Evolutionary conservation across 2,797 vertebrate genomes (phyloP).

Genomic region (Sus cebifrons): DNA sequence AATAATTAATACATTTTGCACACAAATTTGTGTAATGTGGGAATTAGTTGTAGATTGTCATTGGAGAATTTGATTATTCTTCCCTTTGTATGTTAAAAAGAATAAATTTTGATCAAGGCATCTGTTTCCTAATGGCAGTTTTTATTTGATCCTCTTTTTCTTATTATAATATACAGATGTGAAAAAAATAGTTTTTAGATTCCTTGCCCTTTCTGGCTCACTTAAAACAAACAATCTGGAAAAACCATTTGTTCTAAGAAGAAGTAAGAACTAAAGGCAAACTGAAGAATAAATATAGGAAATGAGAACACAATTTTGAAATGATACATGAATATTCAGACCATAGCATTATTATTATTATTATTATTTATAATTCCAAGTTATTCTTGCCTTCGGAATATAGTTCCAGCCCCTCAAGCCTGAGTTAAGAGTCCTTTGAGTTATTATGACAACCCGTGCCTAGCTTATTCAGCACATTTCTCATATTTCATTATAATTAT

Average conservation of each 20-base stretch:
- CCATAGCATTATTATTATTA: background rate
- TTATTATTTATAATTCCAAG: background rate
- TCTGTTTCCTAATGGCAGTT: background rate
- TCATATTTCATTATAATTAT: background rate
- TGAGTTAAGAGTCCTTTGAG: background rate
- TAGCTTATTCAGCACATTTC: background rate
- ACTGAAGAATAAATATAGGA: background rate
- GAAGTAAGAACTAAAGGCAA: background rate
- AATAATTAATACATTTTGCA: background rate
- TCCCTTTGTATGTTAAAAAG: background rate
- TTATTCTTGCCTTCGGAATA: background rate
- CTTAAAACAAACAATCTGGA: background rate
- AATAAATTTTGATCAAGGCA: background rate
- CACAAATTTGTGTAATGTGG: background rate
- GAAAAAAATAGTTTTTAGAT: background rate
- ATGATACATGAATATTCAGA: background rate
- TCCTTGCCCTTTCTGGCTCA: background rate
- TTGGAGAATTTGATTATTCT: background rate
- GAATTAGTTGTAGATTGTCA: background rate
- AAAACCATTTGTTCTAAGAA: constrained; percentile 1
- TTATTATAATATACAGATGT: background rate
- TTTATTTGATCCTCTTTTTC: background rate
- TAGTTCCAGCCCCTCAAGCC: background rate
- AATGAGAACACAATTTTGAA: background rate
- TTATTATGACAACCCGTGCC: background rate